phyloP scores from a whole-genome alignment of 2,888 invertebrate species.

The Cerceris rybyensis region DNA sequence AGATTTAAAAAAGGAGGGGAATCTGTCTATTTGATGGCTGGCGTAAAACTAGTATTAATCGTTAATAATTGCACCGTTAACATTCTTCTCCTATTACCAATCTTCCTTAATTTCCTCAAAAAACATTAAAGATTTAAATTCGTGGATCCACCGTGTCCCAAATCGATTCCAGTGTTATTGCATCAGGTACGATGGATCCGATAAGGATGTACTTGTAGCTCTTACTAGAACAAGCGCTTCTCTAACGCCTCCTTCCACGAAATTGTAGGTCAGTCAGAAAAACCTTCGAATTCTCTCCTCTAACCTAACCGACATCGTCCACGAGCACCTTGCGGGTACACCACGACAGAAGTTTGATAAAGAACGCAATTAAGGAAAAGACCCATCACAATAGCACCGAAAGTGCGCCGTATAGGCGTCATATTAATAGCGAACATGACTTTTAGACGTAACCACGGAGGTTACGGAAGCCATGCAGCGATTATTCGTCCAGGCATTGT shows the following conservation, averaged over 20 bases:
- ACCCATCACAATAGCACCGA: slow-evolving; percentile 59
- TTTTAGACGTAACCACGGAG: slow-evolving; percentile 40
- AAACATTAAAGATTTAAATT: background rate
- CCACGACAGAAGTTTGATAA: slow-evolving; percentile 31
- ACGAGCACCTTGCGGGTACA: background rate
- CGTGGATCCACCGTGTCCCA: background rate
- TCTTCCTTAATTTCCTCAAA: background rate
- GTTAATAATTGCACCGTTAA: too few species aligned
- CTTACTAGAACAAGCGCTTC: background rate
- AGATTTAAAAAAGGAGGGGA: too few species aligned
- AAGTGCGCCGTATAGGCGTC: slow-evolving; percentile 46
- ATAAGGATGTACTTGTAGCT: background rate
- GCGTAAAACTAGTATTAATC: too few species aligned
- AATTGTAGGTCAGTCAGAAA: slow-evolving; percentile 4
- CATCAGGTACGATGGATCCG: background rate
- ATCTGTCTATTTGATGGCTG: too few species aligned
- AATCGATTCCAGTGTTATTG: background rate
- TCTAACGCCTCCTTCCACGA: background rate
- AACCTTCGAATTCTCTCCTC: background rate
- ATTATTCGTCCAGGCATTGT: slow-evolving; percentile 67
- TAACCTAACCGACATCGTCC: background rate
- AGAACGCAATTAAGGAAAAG: slow-evolving; percentile 35
- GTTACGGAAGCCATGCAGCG: slow-evolving; percentile 66
- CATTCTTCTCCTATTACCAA: background rate
- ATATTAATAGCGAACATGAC: slow-evolving; percentile 71